These are phyloP conservation scores for Stenolophus ochropezus DNA, from an alignment of 2,888 invertebrate genomes.

Conservation along the genomic window DNA sequence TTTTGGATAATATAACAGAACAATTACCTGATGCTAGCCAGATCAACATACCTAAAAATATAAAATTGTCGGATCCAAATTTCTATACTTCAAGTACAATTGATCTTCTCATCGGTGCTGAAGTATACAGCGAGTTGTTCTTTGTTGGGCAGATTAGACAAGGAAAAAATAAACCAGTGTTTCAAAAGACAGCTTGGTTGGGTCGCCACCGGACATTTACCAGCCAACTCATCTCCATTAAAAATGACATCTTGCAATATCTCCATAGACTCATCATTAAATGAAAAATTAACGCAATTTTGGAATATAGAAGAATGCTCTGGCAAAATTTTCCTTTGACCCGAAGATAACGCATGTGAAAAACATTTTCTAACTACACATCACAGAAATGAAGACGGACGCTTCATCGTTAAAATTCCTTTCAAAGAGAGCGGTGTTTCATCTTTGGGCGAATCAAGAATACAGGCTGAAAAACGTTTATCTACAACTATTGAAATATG, in stretches of 20 bases:
- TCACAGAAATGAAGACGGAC: not conserved
- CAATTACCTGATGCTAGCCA: too few species aligned
- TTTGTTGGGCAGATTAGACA: too few species aligned
- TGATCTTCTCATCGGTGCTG: too few species aligned
- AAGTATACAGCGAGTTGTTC: too few species aligned
- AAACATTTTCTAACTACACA: not conserved
- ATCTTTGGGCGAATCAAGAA: not conserved
- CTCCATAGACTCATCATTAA: not conserved
- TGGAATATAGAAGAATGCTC: conserved; percentile 21
- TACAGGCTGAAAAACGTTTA: conserved; percentile 5
- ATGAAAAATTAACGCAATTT: not conserved
- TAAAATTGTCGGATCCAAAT: too few species aligned
- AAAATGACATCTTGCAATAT: not conserved
- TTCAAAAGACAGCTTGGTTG: too few species aligned
- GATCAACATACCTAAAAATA: too few species aligned
- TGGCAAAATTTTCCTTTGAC: not conserved
- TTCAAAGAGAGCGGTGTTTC: not conserved
- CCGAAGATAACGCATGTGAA: not conserved
- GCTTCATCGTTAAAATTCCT: conserved; percentile 43
- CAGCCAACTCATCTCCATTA: too few species aligned
- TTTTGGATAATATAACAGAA: too few species aligned
- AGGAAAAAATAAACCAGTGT: too few species aligned
- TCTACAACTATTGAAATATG: too few species aligned
- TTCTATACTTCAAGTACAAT: too few species aligned
- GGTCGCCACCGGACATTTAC: not conserved